Conservation (phyloP, 2,113 vertebrate genomes). For the Thymallus thymallus region DNA sequence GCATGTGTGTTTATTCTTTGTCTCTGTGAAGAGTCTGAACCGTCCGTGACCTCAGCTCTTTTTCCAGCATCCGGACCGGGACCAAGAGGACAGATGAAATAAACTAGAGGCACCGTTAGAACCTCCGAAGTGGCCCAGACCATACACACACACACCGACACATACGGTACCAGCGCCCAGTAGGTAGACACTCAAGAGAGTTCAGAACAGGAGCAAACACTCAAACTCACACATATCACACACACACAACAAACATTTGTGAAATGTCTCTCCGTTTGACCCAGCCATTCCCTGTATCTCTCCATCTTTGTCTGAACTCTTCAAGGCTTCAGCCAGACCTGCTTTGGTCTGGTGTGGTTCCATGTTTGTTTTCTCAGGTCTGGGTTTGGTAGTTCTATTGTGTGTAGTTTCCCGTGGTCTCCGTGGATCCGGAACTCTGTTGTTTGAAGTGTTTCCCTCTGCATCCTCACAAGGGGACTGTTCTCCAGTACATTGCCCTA, state of each 20-base stretch:
- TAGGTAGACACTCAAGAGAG: too few relatives aligned
- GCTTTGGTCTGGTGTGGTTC: not conserved
- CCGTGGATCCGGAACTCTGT: not conserved
- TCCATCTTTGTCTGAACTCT: not conserved
- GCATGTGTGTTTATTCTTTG: not conserved
- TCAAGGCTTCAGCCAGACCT: not conserved
- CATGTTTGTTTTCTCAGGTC: not conserved
- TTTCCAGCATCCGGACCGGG: too few relatives aligned
- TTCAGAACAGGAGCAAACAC: not conserved
- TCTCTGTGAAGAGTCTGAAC: not conserved
- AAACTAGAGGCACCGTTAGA: too few relatives aligned
- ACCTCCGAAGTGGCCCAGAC: too few relatives aligned
- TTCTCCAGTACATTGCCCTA: not conserved
- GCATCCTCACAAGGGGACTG: not conserved
- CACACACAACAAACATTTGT: not conserved
- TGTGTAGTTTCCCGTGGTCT: not conserved
- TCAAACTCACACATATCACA: not conserved
- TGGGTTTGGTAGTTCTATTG: not conserved
- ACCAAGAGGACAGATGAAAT: too few relatives aligned
- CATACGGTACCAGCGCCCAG: too few relatives aligned
- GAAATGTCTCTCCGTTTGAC: too few relatives aligned
- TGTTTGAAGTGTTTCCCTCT: not conserved
- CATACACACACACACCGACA: slow-evolving; percentile 24
- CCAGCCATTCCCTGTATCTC: not conserved
- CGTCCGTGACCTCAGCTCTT: too few relatives aligned